Evolutionary conservation across 2,888 invertebrate species (phyloP), one percentile per base, ranked within the genome.

Genomic region (Petrolisthes manimaculis): DNA sequence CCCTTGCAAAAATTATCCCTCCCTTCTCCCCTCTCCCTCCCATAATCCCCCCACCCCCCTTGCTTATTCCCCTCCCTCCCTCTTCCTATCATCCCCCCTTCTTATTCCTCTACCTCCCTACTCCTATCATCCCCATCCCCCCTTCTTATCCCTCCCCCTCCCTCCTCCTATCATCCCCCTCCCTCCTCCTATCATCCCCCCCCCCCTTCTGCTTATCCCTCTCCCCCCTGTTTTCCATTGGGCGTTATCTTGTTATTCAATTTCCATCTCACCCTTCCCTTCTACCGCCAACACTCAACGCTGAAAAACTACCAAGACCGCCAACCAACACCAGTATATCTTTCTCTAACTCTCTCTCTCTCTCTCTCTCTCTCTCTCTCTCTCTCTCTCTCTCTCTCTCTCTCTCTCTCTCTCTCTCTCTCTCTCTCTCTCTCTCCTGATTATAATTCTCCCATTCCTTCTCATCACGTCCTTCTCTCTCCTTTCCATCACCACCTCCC

Each of bases 401-500:
- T 21, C 71, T 51, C 71, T 6, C 51, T n/a, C 83, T 71, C 53
- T 24, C 24, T 24, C 83, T 51, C 51, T 71, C 51, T 21, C 61
- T n/a, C 83, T 53, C 55, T 37, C 71, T 69, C 53, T 21, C 55
- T 56, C 54, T 75, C 54, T 74, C 83, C 37, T 24, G 9, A 8
- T 82, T 37, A 51, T 71, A n/a, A 37, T 71, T 53, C 54, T 79
- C 79, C 53, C 51, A 6, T 54, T 79, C 61, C 81, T 61, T 56
- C 56, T 14, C 67, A 55, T 54, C 80, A 24, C 61, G 55, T 80
- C 56, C 80, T 54, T 18, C 80, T 80, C 80, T 37, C 56, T 54
- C 61, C 51, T 56, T 8, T 55, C 81, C 81, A n/a, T 5, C 55
- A n/a, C 61, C 77, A n/a, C 53, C 37, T n/a, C n/a, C n/a, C n/a